Conservation (phyloP, 2,113 vertebrate species). For the Ia io region DNA sequence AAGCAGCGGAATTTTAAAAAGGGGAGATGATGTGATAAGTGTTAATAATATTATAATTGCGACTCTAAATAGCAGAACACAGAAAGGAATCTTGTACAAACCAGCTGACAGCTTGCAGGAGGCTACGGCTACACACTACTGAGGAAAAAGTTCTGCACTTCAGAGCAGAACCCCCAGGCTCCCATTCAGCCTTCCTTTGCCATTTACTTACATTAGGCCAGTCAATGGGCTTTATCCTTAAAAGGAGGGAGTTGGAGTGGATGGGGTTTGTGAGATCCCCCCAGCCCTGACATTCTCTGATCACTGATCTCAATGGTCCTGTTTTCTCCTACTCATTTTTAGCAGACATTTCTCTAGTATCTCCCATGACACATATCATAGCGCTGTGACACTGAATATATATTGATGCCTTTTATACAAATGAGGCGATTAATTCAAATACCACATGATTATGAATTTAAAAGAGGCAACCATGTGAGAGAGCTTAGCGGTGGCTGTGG, state of each 20-base stretch:
- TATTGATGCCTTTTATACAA: neutral
- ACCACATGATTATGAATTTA: neutral
- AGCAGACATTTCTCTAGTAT: neutral
- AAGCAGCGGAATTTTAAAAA: constrained; percentile 10
- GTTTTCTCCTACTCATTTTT: neutral
- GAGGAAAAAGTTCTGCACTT: neutral
- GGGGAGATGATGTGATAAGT: neutral
- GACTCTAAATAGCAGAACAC: neutral
- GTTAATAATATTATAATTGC: neutral
- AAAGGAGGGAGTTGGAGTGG: neutral
- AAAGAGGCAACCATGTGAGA: neutral
- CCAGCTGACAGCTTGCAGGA: neutral
- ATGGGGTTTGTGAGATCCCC: neutral
- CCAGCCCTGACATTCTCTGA: neutral
- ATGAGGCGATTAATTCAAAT: neutral
- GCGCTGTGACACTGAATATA: neutral
- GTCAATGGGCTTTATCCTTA: neutral
- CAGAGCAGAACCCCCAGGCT: neutral
- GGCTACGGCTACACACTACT: fast-evolving
- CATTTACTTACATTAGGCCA: neutral
- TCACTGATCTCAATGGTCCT: neutral
- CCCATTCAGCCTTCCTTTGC: neutral
- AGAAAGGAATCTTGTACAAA: neutral
- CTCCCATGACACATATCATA: neutral
- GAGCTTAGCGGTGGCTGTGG: neutral